Base-by-base conservation (phyloP, 37 sponge, comb jelly and placozoan species). In the Crambe crambe region DNA sequence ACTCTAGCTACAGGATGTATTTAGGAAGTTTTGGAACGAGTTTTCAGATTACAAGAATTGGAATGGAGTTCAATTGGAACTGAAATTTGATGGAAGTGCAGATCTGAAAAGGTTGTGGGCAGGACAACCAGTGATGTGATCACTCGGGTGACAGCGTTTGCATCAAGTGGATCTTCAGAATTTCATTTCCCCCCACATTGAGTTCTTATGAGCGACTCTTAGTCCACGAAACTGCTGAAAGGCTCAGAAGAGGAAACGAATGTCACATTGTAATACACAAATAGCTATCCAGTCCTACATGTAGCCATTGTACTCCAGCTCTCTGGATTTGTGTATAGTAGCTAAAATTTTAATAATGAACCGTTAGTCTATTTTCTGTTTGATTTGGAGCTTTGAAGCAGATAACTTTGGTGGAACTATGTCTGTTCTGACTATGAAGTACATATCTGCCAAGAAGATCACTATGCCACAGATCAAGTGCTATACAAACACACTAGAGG, bases 11-110 rank as follows among this genome's bases (percentile, higher is more conserved):
- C 78, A 85, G 37, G 66, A 62, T 36, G 78, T 85, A 6, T 60
- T 92, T 30, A 70, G 83, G 42, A 74, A 86, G 29, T 76, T 92
- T 18, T 92, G 93, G 93, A 85, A 72, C 61, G 93, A 92, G 41
- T n/a, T 92, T 4, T 63, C 84, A 8, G 71, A 58, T 22, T 85
- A 73, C n/a, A 42, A 78, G 15, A 85, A 82, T 29, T 36, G 85
- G n/a, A 35, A 69, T 9, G 69, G 62, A 23, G 68, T 86, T 30
- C 12, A 43, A 31, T 74, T 90, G 3, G 43, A 77, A 30, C 86
- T 90, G 12, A 72, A 37, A 1, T 74, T 81, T 71, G 83, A 77
- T 1, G 37, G 42, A 34, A 62, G 32, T 10, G 12, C 37, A 25
- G 2, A 21, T 35, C 17, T 15, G 56, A 32, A 56, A 29, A 42